Evolutionary conservation across 2,888 invertebrate genomes (phyloP).

Genomic region (Suillia variegata): DNA sequence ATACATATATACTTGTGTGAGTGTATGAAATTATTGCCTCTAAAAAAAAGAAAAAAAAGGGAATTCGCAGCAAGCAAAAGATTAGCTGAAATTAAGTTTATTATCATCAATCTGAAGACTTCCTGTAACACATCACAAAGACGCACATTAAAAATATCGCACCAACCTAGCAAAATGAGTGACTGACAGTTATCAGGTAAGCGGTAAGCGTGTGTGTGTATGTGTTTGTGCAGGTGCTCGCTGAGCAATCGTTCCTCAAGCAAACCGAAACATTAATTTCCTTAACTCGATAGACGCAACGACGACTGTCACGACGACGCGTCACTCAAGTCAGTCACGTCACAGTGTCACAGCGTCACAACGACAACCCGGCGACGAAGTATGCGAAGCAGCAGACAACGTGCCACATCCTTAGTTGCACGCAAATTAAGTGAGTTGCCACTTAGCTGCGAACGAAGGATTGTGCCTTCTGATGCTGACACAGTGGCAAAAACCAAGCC

Average conservation of each 20-base stretch:
- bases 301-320: not conserved
- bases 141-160: slow-evolving; percentile 7
- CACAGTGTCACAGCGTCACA: too few relatives aligned
- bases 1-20: too few relatives aligned
- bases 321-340: too few relatives aligned
- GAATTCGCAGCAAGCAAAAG: slow-evolving; percentile 33
- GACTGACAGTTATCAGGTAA: slow-evolving; percentile 1
- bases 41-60: too few relatives aligned
- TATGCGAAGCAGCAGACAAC: not conserved
- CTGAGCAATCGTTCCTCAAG: slow-evolving; percentile 25
- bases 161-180: not conserved
- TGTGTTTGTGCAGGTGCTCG: not conserved
- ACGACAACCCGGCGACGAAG: too few relatives aligned
- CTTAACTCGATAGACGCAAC: slow-evolving; percentile 42
- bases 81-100: slow-evolving; percentile 45
- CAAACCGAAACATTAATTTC: slow-evolving; percentile 59
- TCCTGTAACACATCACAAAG: slow-evolving; percentile 29
- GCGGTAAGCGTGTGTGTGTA: slow-evolving; percentile 13
- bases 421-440: slow-evolving; percentile 13
- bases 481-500: not conserved
- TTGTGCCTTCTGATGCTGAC: not conserved
- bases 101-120: slow-evolving; percentile 44
- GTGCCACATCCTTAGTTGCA: slow-evolving; percentile 5
- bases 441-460: not conserved
- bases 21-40: too few relatives aligned